phyloP scores from a whole-genome alignment of 2,113 vertebrate species.

The Trichomycterus rosablanca region DNA sequence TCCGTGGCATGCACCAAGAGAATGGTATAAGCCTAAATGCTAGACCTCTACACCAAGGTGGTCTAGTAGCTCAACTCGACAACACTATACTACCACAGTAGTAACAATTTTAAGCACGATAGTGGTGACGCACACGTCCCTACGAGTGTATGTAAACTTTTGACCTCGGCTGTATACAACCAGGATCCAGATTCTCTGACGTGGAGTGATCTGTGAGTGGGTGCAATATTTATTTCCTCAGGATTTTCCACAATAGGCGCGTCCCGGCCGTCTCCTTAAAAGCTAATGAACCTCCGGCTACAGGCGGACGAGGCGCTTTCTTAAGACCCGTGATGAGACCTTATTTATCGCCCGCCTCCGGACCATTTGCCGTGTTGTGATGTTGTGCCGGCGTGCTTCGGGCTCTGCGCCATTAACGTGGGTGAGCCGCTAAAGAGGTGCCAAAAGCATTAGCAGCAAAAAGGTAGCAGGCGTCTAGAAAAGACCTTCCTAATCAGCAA shows the following conservation, averaged over 20 bases:
- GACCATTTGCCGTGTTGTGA: constrained; percentile 8
- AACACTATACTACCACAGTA: no score
- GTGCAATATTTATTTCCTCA: not conserved
- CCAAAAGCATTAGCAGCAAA: constrained; percentile 40
- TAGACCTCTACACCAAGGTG: no score
- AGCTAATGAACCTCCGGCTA: not conserved
- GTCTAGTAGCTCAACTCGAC: no score
- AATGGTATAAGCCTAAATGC: no score
- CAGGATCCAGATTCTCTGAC: not conserved
- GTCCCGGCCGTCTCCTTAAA: not conserved
- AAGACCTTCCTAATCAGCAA: constrained; percentile 35
- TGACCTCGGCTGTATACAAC: no score
- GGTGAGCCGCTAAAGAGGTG: constrained; percentile 36
- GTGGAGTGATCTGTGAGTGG: not conserved
- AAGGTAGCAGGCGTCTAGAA: constrained; percentile 34
- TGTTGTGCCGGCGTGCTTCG: constrained; percentile 14
- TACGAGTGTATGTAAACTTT: no score
- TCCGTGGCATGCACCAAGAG: no score
- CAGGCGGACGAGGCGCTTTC: not conserved
- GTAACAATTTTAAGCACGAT: no score
- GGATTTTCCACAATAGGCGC: not conserved
- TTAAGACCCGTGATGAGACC: constrained; percentile 11
- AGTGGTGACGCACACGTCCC: no score
- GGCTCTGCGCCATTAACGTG: constrained; percentile 30
- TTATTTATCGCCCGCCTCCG: constrained; percentile 15